A percentile compares a stretch with the other conserved stretches of the same genome.
Evolutionary conservation across 2,113 vertebrate genomes (phyloP).

Genomic region (Cephalophus harveyi): DNA sequence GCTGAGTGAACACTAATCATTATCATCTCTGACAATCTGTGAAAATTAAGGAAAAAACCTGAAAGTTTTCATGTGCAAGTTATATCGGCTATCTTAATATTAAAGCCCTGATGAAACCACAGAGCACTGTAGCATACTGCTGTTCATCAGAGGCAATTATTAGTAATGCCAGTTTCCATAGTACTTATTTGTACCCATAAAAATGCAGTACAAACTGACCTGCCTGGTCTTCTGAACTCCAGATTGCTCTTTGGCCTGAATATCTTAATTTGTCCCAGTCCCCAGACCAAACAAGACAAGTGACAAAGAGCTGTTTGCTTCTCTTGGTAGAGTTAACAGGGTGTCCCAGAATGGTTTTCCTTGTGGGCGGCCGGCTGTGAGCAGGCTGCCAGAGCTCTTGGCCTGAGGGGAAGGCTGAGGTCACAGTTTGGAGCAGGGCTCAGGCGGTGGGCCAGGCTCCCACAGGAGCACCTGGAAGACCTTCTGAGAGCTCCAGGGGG

Average conservation of each 20-base stretch:
- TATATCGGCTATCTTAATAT: constrained; percentile 39
- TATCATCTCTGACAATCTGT: constrained; percentile 35
- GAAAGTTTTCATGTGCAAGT: neutral
- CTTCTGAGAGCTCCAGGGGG: neutral
- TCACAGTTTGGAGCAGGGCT: neutral
- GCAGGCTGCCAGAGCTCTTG: neutral
- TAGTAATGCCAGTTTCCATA: constrained; percentile 9
- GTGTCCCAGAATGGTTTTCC: neutral
- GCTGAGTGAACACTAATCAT: constrained; percentile 24
- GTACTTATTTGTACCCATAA: constrained; percentile 7
- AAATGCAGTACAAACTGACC: neutral
- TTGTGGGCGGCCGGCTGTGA: neutral
- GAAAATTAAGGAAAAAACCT: constrained; percentile 26
- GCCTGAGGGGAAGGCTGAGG: neutral
- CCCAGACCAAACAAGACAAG: constrained; percentile 29
- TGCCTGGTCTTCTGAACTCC: constrained; percentile 33
- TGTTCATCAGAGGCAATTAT: constrained; percentile 46
- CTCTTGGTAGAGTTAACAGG: constrained; percentile 2
- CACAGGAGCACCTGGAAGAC: neutral
- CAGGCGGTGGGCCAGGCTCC: neutral
- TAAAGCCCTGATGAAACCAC: constrained; percentile 5
- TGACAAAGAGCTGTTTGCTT: constrained; percentile 44
- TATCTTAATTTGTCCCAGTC: constrained; percentile 38
- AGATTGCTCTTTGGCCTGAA: constrained; percentile 7
- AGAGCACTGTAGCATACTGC: neutral